Conservation (phyloP, 2,888 invertebrate genomes). For the Scaeva pyrastri region DNA sequence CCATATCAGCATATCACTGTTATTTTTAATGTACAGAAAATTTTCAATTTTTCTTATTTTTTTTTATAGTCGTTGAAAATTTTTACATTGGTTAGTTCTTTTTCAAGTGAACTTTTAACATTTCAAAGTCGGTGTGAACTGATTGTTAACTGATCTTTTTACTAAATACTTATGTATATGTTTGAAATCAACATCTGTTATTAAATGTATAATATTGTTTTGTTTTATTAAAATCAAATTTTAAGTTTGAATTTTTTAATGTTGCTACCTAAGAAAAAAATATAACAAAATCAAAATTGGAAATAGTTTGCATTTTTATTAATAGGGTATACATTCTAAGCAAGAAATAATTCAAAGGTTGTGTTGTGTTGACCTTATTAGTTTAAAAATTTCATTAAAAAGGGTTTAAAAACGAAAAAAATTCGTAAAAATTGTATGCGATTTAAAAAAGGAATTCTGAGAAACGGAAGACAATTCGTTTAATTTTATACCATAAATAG, state of each 20-base stretch:
- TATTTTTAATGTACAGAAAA: conserved; percentile 68
- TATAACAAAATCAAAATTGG: conserved; percentile 52
- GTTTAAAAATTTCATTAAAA: too few relatives aligned
- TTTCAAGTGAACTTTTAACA: conserved; percentile 34
- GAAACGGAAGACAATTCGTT: too few relatives aligned
- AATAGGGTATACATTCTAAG: too few relatives aligned
- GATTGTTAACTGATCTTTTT: conserved; percentile 30
- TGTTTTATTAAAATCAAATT: conserved; percentile 37
- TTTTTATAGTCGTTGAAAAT: conserved; percentile 47
- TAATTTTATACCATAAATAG: too few relatives aligned
- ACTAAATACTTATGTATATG: conserved; percentile 14
- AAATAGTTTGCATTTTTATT: background rate
- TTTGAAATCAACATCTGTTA: conserved; percentile 27
- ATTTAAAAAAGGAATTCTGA: too few relatives aligned
- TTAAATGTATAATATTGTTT: conserved; percentile 26
- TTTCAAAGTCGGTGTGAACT: conserved; percentile 23
- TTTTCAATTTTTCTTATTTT: conserved; percentile 45
- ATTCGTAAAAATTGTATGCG: too few relatives aligned
- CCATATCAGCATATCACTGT: conserved; percentile 76
- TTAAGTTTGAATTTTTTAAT: conserved; percentile 48
- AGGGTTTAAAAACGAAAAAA: too few relatives aligned
- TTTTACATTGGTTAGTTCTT: conserved; percentile 51
- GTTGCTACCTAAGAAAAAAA: conserved; percentile 56
- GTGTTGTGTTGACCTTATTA: too few relatives aligned
- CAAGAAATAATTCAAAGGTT: too few relatives aligned